Conservation (phyloP, 1,140 invertebrate genomes). For the Ylistrum balloti region DNA sequence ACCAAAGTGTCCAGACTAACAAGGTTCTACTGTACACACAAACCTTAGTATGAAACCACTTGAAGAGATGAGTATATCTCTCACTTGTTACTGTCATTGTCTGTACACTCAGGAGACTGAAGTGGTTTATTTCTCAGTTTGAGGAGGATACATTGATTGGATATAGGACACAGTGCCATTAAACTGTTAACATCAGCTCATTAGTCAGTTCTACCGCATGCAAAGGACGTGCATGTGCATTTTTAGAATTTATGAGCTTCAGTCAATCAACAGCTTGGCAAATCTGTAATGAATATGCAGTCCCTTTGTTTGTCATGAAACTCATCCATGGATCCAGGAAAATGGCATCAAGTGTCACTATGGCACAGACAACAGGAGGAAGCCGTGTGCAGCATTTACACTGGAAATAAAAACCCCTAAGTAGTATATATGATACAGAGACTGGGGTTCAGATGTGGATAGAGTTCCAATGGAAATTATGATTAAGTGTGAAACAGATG, state of each 20-base stretch:
- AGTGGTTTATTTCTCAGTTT: background rate
- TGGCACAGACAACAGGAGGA: background rate
- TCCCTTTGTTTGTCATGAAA: background rate
- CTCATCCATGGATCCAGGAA: background rate
- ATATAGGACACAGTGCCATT: background rate
- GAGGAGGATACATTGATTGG: background rate
- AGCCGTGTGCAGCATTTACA: background rate
- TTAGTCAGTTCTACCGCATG: background rate
- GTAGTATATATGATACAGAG: slow-evolving; percentile 8
- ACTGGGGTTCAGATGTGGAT: background rate
- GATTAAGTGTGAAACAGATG: background rate
- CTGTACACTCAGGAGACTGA: too few species aligned
- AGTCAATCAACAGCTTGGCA: background rate
- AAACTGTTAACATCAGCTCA: background rate
- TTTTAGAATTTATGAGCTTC: background rate
- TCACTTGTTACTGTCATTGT: too few species aligned
- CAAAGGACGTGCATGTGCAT: slow-evolving; percentile 1
- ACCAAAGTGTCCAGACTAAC: too few species aligned
- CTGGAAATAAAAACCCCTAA: background rate
- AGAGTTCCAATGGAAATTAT: background rate
- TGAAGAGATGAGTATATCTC: too few species aligned
- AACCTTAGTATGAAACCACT: too few species aligned
- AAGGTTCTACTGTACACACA: too few species aligned
- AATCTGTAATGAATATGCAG: slow-evolving; percentile 18
- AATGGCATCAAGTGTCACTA: background rate